phyloP scores from a whole-genome alignment of 2,113 vertebrate genomes.

The Burhinus bistriatus region DNA sequence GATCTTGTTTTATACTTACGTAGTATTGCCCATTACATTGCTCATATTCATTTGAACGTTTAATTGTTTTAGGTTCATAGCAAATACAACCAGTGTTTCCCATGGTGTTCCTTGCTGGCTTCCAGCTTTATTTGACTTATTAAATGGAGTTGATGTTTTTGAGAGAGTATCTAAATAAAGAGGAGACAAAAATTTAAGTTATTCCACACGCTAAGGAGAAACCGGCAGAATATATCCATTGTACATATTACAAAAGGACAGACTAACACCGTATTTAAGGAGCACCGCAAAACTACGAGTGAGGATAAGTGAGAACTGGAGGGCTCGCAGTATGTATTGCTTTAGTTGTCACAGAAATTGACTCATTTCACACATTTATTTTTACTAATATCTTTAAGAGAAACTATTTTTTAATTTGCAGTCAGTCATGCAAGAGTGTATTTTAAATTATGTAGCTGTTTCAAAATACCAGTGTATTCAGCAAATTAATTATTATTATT shows the following conservation, averaged over 20 bases:
- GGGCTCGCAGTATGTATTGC: neutral
- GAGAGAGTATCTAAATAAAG: slow-evolving; percentile 83
- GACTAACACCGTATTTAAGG: neutral
- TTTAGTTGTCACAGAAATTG: neutral
- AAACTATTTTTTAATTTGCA: neutral
- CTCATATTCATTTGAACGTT: slow-evolving; percentile 99
- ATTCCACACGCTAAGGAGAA: neutral
- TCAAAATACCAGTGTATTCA: neutral
- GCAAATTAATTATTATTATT: neutral
- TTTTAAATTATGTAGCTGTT: neutral
- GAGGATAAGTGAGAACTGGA: neutral
- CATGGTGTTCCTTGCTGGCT: slow-evolving; percentile 92
- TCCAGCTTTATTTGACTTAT: slow-evolving; percentile 86
- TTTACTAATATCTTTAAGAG: neutral
- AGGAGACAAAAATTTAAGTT: neutral
- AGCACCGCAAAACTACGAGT: neutral
- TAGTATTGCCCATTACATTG: slow-evolving; percentile 99
- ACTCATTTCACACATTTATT: neutral
- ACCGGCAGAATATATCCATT: neutral
- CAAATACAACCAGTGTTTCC: slow-evolving; percentile 98
- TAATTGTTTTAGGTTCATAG: slow-evolving; percentile 95
- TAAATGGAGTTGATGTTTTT: slow-evolving; percentile 91
- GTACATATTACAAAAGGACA: neutral
- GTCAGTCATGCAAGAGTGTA: neutral
- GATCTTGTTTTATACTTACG: slow-evolving; percentile 74